Percentiles rank a stretch among this genome's conserved stretches.
phyloP scores from a whole-genome alignment of 2,113 vertebrate genomes.

The Elachura formosa region DNA sequence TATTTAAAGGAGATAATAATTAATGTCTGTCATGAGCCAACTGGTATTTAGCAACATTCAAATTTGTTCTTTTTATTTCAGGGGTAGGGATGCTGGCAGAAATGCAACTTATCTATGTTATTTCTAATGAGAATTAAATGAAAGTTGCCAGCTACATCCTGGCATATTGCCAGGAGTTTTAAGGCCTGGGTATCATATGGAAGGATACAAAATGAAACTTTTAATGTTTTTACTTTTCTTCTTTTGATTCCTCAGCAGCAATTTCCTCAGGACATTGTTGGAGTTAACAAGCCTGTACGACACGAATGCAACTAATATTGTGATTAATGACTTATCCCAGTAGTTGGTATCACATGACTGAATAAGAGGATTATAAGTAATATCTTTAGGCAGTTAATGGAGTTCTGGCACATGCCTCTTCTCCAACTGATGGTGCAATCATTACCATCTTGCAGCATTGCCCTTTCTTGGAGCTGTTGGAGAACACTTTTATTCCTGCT shows the following conservation, averaged over 20 bases:
- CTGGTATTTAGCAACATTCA: not conserved
- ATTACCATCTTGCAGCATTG: not conserved
- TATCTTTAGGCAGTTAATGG: not conserved
- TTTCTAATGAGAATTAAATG: not conserved
- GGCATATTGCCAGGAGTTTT: not conserved
- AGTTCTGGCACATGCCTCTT: not conserved
- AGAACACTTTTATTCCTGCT: not conserved
- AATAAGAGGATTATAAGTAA: constrained; percentile 26
- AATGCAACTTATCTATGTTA: not conserved
- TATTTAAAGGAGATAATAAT: not conserved
- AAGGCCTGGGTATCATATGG: not conserved
- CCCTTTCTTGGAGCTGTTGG: not conserved
- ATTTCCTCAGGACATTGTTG: not conserved
- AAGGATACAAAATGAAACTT: not conserved
- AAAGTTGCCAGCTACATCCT: not conserved
- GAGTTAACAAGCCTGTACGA: not conserved
- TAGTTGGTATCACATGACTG: not conserved
- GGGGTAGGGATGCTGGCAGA: not conserved
- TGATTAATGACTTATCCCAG: constrained; percentile 20
- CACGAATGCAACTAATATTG: constrained; percentile 5
- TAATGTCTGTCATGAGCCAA: not conserved
- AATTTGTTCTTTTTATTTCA: not conserved
- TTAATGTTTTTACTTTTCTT: not conserved
- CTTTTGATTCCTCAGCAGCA: not conserved
- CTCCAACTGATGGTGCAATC: not conserved